These are phyloP conservation scores for Speoplatyrhinus poulsoni DNA, from an alignment of 2,113 vertebrate genomes.

Conservation along the genomic window DNA sequence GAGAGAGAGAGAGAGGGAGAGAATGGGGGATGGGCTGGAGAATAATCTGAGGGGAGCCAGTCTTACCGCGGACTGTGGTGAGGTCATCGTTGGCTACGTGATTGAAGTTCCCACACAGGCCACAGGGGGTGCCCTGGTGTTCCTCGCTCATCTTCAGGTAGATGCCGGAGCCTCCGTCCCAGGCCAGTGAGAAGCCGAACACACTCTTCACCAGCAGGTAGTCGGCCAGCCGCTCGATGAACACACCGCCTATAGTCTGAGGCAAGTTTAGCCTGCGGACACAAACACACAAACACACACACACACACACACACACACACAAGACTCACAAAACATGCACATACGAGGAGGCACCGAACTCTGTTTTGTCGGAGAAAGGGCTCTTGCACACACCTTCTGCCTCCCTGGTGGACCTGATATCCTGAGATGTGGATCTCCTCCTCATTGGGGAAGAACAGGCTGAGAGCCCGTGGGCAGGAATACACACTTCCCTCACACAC, in stretches of 20 bases:
- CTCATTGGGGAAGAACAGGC: conserved; percentile 92
- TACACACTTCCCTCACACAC: conserved; percentile 86
- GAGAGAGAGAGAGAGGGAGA: background rate
- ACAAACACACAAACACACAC: conserved; percentile 21
- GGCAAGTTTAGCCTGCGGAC: conserved; percentile 83
- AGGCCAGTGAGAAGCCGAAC: conserved; percentile 97
- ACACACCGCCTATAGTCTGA: conserved; percentile 87
- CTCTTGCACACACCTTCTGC: conserved; percentile 77
- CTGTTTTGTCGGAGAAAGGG: background rate
- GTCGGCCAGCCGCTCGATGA: conserved; percentile 92
- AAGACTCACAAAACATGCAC: conserved; percentile 8
- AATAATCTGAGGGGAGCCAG: conserved; percentile 11
- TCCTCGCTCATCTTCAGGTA: conserved; percentile 95
- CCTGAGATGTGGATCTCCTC: conserved; percentile 92
- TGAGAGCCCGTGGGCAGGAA: conserved; percentile 87
- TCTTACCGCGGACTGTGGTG: conserved; percentile 85
- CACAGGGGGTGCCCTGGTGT: conserved; percentile 89
- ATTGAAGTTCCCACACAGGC: conserved; percentile 96
- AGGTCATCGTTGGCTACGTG: conserved; percentile 89
- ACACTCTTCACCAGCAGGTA: conserved; percentile 96
- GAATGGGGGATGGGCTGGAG: background rate
- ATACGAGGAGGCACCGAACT: background rate
- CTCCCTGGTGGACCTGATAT: conserved; percentile 89
- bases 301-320: background rate
- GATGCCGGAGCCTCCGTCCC: conserved; percentile 93